These are phyloP conservation scores for Perodicticus potto DNA, from an alignment of 2,797 vertebrate genomes.

Conservation along the genomic window DNA sequence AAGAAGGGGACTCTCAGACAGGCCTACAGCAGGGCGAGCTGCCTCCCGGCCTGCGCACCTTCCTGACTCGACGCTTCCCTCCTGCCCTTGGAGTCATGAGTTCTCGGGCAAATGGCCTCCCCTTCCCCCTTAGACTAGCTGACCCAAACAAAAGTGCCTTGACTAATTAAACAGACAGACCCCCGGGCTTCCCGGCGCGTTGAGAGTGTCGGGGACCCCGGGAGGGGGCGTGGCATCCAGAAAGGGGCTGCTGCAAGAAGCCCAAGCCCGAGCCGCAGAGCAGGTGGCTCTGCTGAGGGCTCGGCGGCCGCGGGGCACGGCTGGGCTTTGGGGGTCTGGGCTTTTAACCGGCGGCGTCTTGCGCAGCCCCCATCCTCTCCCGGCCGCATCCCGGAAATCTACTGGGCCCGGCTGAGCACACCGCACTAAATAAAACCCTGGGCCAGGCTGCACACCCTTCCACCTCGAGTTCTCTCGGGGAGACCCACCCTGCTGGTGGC, in stretches of 20 bases:
- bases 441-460: neutral
- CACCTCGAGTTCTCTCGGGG: neutral
- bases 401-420: neutral
- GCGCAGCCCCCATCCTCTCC: fast-evolving
- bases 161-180: neutral
- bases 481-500: neutral
- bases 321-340: too few relatives aligned
- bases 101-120: neutral
- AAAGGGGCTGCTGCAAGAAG: neutral
- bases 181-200: neutral
- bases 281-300: neutral
- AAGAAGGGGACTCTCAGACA: neutral
- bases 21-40: neutral
- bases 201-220: neutral
- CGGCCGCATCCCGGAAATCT: neutral
- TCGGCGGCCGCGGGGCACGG: neutral
- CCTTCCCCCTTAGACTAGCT: neutral
- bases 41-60: neutral
- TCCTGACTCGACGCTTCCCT: neutral
- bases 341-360: neutral
- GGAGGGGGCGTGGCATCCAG: neutral
- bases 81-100: neutral
- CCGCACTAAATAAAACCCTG: neutral
- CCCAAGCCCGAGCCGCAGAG: neutral
- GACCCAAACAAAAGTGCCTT: neutral